phyloP scores from a whole-genome alignment of 2,888 invertebrate species.

The Cremastinae sp. region DNA sequence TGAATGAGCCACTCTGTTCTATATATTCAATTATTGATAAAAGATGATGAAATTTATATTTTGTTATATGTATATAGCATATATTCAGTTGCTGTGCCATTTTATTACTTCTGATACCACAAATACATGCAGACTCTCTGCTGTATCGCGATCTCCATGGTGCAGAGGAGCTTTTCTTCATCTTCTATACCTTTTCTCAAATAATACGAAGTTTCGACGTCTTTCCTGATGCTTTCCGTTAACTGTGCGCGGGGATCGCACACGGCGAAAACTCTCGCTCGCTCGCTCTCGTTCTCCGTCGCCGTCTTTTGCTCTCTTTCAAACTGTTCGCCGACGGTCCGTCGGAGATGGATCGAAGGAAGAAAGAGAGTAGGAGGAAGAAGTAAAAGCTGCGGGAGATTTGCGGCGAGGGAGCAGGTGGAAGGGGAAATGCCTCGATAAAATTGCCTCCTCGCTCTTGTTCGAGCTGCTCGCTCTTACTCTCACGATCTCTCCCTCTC shows the following conservation, averaged over 20 bases:
- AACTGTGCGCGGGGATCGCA: constrained; percentile 24
- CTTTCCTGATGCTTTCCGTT: constrained; percentile 38
- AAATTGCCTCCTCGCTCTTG: constrained; percentile 68
- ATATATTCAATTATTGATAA: not conserved
- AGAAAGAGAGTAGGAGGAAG: not conserved
- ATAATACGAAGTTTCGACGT: too few relatives aligned
- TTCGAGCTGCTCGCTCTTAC: constrained; percentile 59
- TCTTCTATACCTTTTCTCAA: constrained; percentile 52
- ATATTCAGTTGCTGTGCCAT: constrained; percentile 56
- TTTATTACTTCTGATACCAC: constrained; percentile 54
- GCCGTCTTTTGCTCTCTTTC: constrained; percentile 4
- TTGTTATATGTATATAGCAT: constrained; percentile 17
- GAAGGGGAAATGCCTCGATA: constrained; percentile 60
- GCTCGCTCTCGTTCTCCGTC: not conserved
- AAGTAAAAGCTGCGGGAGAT: constrained; percentile 41
- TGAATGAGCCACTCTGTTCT: too few relatives aligned
- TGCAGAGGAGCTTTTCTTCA: constrained; percentile 55
- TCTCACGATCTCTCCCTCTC: constrained; percentile 36
- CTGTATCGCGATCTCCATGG: constrained; percentile 46
- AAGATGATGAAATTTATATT: constrained; percentile 34
- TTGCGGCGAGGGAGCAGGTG: constrained; percentile 46
- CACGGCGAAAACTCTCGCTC: constrained; percentile 15
- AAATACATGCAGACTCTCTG: too few relatives aligned
- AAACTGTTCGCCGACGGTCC: constrained; percentile 29
- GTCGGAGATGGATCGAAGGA: constrained; percentile 45